A percentile compares a stretch with the other conserved stretches of the same genome.
Evolutionary conservation across 2,888 invertebrate genomes (phyloP).

Genomic region (Cheilosia vernalis): DNA sequence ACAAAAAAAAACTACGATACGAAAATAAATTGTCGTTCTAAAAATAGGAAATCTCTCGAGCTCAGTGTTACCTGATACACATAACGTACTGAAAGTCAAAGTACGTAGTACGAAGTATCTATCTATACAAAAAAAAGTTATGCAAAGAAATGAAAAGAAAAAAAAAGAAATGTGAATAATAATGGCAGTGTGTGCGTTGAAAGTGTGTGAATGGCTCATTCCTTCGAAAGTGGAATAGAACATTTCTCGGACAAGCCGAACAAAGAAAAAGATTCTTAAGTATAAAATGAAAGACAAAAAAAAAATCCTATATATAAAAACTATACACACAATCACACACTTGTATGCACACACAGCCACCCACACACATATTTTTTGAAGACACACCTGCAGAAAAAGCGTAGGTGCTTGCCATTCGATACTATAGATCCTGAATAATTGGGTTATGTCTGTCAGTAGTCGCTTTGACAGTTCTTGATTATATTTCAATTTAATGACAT

Average conservation of each 20-base stretch:
- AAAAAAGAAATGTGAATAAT: constrained; percentile 52
- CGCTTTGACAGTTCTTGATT: background rate
- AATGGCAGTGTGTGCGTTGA: constrained; percentile 42
- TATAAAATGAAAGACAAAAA: constrained; percentile 29
- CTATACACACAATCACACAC: constrained; percentile 17
- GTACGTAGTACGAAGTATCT: constrained; percentile 42
- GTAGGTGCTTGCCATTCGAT: constrained; percentile 72
- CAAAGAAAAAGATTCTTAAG: constrained; percentile 41
- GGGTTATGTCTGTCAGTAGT: constrained; percentile 51
- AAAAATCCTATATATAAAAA: constrained; percentile 5
- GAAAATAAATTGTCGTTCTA: constrained; percentile 75
- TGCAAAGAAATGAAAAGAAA: constrained; percentile 53
- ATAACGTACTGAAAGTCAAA: constrained; percentile 61
- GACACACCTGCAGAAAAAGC: constrained; percentile 58
- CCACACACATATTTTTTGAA: background rate
- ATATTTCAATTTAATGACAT: background rate
- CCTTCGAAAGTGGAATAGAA: constrained; percentile 47
- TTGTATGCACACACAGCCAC: constrained; percentile 25
- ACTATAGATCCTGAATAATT: constrained; percentile 51
- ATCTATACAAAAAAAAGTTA: constrained; percentile 50
- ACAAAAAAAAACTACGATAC: constrained; percentile 33
- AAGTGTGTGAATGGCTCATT: constrained; percentile 75
- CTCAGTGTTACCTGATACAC: constrained; percentile 80
- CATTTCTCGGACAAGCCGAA: constrained; percentile 30
- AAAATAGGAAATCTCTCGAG: constrained; percentile 77